Evolutionary conservation across 2,888 invertebrate species (phyloP), one percentile per base, ranked within the genome.

Genomic region (Zygothrica quintamaculata): DNA sequence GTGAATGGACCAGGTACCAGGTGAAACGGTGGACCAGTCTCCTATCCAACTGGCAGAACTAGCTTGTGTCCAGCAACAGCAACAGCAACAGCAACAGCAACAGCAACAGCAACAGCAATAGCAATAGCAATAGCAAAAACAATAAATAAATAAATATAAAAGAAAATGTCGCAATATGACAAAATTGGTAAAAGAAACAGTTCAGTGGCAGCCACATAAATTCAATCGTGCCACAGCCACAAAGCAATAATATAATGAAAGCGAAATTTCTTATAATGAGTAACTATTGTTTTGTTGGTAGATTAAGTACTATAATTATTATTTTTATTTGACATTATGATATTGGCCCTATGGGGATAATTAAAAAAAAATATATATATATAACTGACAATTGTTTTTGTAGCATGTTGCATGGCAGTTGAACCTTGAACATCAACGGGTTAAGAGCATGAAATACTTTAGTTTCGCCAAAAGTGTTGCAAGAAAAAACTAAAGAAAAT

Each of bases 1-100:
- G 60, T 58, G 61, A 65, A 68, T 39, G 48, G 55, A 46, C 51
- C 53, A 68, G 59, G 25, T 31, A 43, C 59, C 37, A 65, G 33
- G 39, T 43, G 53, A 68, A 64, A 46, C 57, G 50, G 15, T 29
- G 22, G 64, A 53, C 70, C 62, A 57, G 75, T 65, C 18, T 22
- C 40, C 53, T 43, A 56, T 55, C 34, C 72, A 74, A 74, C 56
- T 72, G 51, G 74, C 60, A 77, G 74, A 76, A 76, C 77, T 74
- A 39, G 77, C 77, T 74, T 46, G 26, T 12, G 25, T 48, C 50
- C 42, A 18, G 36, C 44, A 31, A n/a, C 44, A 48, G 25, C 11
- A 40, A 26, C 47, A 33, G 2, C 26, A 56, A 22, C 56, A 53
- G 51, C 44, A 58, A 29, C n/a, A n/a, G n/a, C n/a, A n/a, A n/a